A percentile compares a stretch with the other conserved stretches of the same genome.
phyloP scores from a whole-genome alignment of 2,113 vertebrate genomes.

The Alaudala cheleensis region DNA sequence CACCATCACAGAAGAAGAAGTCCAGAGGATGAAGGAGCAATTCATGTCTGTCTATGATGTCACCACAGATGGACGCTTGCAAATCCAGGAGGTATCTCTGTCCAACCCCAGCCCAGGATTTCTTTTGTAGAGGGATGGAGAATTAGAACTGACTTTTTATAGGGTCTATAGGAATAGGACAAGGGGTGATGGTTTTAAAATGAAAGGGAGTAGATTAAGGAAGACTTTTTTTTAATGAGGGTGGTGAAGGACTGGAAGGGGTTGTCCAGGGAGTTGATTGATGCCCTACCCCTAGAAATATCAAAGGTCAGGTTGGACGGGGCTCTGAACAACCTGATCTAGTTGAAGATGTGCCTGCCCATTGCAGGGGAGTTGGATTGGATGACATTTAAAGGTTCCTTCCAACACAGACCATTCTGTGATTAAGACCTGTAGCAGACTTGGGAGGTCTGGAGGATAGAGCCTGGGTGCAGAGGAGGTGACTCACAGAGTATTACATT shows the following conservation, averaged over 20 bases:
- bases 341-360: not conserved
- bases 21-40: constrained; percentile 82
- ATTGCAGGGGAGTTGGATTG: not conserved
- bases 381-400: not conserved
- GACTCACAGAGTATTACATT: not conserved
- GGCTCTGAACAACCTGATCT: not conserved
- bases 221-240: not conserved
- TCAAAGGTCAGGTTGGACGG: fast-evolving
- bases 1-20: constrained; percentile 75
- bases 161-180: not conserved
- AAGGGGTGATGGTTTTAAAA: not conserved
- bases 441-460: not conserved
- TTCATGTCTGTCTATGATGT: constrained; percentile 81
- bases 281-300: not conserved
- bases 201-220: not conserved
- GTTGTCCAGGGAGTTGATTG: not conserved
- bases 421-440: not conserved
- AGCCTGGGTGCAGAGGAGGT: not conserved
- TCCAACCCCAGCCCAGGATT: not conserved
- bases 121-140: not conserved
- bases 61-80: constrained; percentile 81
- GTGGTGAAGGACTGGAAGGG: not conserved
- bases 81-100: constrained; percentile 88
- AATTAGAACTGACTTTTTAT: not conserved
- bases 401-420: not conserved